Base-by-base conservation (phyloP, 2,113 vertebrate species). In the Datnioides undecimradiatus region DNA sequence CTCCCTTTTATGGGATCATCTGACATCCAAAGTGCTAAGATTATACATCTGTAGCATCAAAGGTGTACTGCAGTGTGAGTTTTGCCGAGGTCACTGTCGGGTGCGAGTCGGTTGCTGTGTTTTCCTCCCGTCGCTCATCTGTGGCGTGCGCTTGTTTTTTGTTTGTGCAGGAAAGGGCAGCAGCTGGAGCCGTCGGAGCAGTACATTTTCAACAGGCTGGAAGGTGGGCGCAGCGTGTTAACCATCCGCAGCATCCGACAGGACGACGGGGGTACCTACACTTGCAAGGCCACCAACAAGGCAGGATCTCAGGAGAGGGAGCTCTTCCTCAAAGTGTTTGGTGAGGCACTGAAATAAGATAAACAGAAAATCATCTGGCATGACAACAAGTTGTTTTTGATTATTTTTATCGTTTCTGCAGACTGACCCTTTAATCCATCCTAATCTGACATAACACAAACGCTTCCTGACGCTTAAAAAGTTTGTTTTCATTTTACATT, bases 301-400 rank as follows among this genome's bases (percentile, higher is more conserved):
- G 98, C 97, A 0, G 98, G 98, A 25, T 95, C 94, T 73, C 95
- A 96, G 83, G 97, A 97, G 72, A 95, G 94, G 25, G 96, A 98
- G 86, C 94, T 97, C 11, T 95, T 96, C 67, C 96, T 99, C 69
- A 97, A 99, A 91, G 98, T 99, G 88, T 99, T 99, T 68, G 97
- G 98, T 99, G 95, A 97, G 97, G 17, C 3, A 14, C 1, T 17
- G 9, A 52, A 36, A 21, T 31, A 11, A 11, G n/a, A 21, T 43
- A 33, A 12, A 43, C 43, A 34, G 62, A 27, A 31, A n/a, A 33
- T 11, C 40, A 45, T n/a, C n/a, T n/a, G n/a, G n/a, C n/a, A n/a
- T n/a, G n/a, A n/a, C n/a, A n/a, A n/a, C n/a, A n/a, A n/a, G n/a
- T n/a, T n/a, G n/a, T n/a, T n/a, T n/a, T n/a, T n/a, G n/a, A n/a